phyloP scores from a whole-genome alignment of 2,113 vertebrate species.

The Tichodroma muraria region DNA sequence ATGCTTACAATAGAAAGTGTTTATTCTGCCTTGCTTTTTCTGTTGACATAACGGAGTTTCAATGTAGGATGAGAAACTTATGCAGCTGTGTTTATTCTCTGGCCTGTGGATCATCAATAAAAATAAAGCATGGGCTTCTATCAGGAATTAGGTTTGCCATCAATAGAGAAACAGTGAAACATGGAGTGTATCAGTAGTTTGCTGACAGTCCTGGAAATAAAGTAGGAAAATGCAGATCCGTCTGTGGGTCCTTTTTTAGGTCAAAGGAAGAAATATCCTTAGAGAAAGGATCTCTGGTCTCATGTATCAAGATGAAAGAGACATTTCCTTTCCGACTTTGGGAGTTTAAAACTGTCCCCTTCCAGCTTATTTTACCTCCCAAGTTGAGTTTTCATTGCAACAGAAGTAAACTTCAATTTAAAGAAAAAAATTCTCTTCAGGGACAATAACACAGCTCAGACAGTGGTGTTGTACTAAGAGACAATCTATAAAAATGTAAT shows the following conservation, averaged over 20 bases:
- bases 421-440: neutral
- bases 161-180: neutral
- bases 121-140: neutral
- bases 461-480: conserved; percentile 47
- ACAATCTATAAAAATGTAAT: conserved; percentile 60
- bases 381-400: neutral
- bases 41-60: neutral
- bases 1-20: neutral
- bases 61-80: neutral
- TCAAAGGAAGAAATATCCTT: neutral
- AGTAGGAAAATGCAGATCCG: neutral
- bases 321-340: neutral
- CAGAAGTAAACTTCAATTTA: neutral
- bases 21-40: neutral
- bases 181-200: neutral
- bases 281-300: neutral
- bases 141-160: neutral
- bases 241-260: neutral
- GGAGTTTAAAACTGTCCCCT: neutral
- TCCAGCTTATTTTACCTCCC: neutral
- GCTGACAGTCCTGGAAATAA: neutral
- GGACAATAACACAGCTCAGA: neutral
- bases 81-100: neutral
- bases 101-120: neutral
- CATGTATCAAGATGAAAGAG: neutral